Percentiles rank a stretch among this genome's conserved stretches.
Evolutionary conservation across 2,888 invertebrate species (phyloP).

Genomic region (Tenthredo mesomela): DNA sequence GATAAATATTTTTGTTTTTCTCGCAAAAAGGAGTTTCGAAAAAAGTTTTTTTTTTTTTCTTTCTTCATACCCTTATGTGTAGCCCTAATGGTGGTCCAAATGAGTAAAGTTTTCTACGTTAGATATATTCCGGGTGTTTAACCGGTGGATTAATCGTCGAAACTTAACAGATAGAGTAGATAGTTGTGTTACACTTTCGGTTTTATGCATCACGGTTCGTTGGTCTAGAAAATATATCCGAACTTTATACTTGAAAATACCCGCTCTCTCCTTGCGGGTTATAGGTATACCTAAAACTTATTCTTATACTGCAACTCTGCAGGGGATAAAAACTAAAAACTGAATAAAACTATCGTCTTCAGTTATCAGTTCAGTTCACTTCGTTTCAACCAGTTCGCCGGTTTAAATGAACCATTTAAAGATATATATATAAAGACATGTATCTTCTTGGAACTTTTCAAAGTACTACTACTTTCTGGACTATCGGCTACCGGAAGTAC

Average conservation of each 20-base stretch:
- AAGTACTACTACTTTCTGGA: not conserved
- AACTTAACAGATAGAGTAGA: not conserved
- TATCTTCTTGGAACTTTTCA: not conserved
- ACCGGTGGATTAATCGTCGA: conserved; percentile 23
- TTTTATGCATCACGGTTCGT: conserved; percentile 13
- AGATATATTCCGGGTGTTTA: conserved; percentile 14
- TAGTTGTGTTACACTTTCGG: not conserved
- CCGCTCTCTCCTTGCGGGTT: not conserved
- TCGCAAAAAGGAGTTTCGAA: not conserved
- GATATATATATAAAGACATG: not conserved
- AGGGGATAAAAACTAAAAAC: not conserved
- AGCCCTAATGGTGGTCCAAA: not conserved
- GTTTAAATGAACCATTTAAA: not conserved
- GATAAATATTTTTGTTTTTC: conserved; percentile 5
- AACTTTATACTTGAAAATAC: conserved; percentile 1
- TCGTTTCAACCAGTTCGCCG: not conserved
- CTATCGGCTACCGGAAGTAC: not conserved
- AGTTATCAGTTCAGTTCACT: not conserved
- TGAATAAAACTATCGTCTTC: not conserved
- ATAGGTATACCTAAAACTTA: not conserved
- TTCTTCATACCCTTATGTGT: not conserved
- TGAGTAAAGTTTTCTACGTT: not conserved
- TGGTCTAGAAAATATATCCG: conserved; percentile 26
- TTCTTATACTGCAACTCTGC: not conserved
- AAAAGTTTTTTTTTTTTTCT: not conserved